These are phyloP conservation scores for Mesochorus sp. DNA, from an alignment of 2,888 invertebrate genomes.

Conservation along the genomic window DNA sequence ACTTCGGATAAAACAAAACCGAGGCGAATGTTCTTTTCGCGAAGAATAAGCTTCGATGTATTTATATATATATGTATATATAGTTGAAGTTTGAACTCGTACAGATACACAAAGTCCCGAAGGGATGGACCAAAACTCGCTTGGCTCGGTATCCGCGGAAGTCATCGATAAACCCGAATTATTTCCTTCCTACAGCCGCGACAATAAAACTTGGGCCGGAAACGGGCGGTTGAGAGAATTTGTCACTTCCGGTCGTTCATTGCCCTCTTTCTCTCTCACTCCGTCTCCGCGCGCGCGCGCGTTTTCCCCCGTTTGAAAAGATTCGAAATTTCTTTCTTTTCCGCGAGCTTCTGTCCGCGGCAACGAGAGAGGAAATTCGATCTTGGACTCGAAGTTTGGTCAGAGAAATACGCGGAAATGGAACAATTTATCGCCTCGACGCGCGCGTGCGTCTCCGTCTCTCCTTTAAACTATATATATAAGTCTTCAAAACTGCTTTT, in stretches of 20 bases:
- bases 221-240: slow-evolving; percentile 69
- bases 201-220: slow-evolving; percentile 42
- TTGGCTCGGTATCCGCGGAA: slow-evolving; percentile 67
- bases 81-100: not conserved
- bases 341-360: no score
- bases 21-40: no score
- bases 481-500: no score
- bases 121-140: slow-evolving; percentile 65
- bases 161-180: slow-evolving; percentile 62
- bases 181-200: slow-evolving; percentile 40
- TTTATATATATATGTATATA: not conserved
- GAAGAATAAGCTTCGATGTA: no score
- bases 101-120: slow-evolving; percentile 56
- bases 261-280: slow-evolving; percentile 16
- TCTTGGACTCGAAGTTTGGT: no score
- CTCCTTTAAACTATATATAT: no score
- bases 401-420: no score
- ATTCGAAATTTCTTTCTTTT: not conserved
- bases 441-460: no score
- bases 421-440: no score
- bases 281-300: not conserved
- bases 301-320: not conserved
- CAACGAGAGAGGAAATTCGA: no score
- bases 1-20: no score
- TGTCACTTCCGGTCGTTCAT: slow-evolving; percentile 48